A percentile compares a stretch with the other conserved stretches of the same genome.
These are phyloP conservation scores for Microtus oregoni DNA, from an alignment of 2,113 vertebrate genomes.

Conservation along the genomic window DNA sequence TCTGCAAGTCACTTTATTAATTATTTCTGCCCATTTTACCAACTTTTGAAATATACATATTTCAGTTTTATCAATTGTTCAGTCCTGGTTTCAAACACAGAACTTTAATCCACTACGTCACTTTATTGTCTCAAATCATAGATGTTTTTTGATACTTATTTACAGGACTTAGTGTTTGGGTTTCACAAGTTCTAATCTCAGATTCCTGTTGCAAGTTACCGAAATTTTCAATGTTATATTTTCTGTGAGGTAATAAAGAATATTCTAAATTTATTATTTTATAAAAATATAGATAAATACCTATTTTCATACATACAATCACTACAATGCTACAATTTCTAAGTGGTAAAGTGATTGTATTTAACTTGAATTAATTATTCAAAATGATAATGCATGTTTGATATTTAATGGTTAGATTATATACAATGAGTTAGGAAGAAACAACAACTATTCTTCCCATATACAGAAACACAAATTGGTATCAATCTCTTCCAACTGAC, in stretches of 20 bases:
- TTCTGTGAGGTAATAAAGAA: too few species aligned
- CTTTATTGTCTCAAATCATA: neutral
- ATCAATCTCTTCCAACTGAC: neutral
- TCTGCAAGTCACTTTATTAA: too few species aligned
- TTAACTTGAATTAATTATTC: neutral
- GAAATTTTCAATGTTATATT: too few species aligned
- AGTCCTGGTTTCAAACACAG: too few species aligned
- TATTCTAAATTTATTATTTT: too few species aligned
- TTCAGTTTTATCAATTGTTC: too few species aligned
- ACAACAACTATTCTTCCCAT: neutral
- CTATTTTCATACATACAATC: too few species aligned
- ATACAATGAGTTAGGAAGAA: neutral
- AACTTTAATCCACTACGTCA: neutral
- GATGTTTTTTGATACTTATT: neutral
- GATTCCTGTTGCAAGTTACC: neutral
- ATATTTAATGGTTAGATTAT: neutral
- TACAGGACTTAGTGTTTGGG: neutral
- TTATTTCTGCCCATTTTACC: neutral
- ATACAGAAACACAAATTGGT: neutral
- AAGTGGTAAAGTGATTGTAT: too few species aligned
- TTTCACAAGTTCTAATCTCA: neutral
- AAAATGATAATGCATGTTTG: neutral
- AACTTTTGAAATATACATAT: neutral
- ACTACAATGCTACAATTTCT: too few species aligned
- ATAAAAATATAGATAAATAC: too few species aligned